A percentile compares a stretch with the other conserved stretches of the same genome.
Conservation (phyloP, 2,113 vertebrate species). For the Zootoca vivipara region DNA sequence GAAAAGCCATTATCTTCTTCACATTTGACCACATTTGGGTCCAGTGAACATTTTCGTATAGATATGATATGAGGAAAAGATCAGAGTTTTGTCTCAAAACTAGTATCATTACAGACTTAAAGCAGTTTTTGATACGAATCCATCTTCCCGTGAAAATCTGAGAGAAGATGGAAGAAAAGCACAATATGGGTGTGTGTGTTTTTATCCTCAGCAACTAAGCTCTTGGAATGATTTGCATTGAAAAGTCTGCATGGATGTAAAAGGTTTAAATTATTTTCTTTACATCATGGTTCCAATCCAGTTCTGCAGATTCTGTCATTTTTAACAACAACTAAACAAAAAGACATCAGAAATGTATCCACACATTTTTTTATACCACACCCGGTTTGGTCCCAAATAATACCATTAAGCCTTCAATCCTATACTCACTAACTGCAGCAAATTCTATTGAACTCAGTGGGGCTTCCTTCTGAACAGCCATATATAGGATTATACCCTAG, state of each 20-base stretch:
- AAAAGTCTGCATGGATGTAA: background rate
- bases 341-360: background rate
- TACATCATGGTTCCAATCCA: background rate
- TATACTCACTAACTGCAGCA: background rate
- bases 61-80: background rate
- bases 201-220: background rate
- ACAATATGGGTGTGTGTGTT: background rate
- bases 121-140: background rate
- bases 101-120: background rate
- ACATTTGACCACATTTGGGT: background rate
- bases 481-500: background rate
- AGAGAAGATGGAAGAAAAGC: background rate
- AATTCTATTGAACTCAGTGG: background rate
- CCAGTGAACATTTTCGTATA: background rate
- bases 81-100: background rate
- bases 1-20: background rate
- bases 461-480: background rate
- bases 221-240: background rate
- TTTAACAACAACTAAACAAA: background rate
- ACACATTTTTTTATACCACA: background rate
- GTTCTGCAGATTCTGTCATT: background rate
- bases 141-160: background rate
- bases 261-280: background rate
- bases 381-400: background rate
- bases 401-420: background rate